These are phyloP conservation scores for Urosaurus nigricauda DNA, from an alignment of 2,797 vertebrate genomes.

Conservation along the genomic window DNA sequence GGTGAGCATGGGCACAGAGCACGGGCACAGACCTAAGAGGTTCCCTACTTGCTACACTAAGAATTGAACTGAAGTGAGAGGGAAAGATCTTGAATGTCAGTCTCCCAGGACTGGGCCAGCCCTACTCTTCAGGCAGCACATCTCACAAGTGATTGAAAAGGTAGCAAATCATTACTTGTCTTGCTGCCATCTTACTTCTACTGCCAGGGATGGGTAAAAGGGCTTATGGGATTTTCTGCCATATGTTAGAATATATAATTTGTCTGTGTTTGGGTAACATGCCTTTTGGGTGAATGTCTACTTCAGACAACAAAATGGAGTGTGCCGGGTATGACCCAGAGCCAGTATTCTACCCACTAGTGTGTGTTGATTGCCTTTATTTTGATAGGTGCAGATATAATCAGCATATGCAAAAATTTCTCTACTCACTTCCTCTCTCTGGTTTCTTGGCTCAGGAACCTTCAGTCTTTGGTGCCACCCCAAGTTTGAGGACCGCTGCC, in stretches of 20 bases:
- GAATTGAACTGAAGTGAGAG: background rate
- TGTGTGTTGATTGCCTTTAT: background rate
- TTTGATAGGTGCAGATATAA: background rate
- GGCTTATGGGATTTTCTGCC: too few relatives aligned
- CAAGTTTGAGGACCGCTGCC: conserved; percentile 96
- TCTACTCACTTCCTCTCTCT: background rate
- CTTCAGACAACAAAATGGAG: too few relatives aligned
- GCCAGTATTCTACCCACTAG: background rate
- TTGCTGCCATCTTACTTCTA: too few relatives aligned
- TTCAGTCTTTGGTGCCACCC: conserved; percentile 92
- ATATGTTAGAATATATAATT: too few relatives aligned
- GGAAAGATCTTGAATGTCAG: background rate
- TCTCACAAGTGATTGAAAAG: too few relatives aligned
- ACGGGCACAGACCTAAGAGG: background rate
- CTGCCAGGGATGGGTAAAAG: too few relatives aligned
- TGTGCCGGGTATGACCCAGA: background rate
- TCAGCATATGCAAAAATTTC: background rate
- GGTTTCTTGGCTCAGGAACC: conserved; percentile 77
- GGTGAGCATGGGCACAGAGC: conserved; percentile 67
- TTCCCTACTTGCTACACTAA: background rate
- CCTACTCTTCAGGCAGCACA: too few relatives aligned
- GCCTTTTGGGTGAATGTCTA: too few relatives aligned
- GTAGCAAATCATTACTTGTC: too few relatives aligned
- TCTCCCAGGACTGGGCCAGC: too few relatives aligned
- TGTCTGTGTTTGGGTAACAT: too few relatives aligned